Conservation (phyloP, 1,140 invertebrate species). For the Apis laboriosa region DNA sequence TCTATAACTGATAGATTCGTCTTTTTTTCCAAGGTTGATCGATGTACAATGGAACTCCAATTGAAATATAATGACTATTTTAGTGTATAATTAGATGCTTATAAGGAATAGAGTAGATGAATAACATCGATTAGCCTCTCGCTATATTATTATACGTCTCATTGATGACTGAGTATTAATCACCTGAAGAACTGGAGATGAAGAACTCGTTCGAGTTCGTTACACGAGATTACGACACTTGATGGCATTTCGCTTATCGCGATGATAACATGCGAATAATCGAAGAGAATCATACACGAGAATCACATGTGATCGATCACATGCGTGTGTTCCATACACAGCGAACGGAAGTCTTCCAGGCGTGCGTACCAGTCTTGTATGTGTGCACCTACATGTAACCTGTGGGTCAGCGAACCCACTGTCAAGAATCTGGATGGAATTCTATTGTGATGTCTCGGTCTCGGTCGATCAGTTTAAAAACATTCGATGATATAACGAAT, state of each 20-base stretch:
- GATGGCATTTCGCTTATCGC: background rate
- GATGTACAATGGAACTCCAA: background rate
- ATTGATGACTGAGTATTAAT: background rate
- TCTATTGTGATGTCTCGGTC: conserved; percentile 40
- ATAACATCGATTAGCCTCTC: conserved; percentile 5
- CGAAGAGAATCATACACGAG: background rate
- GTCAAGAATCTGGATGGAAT: conserved; percentile 55
- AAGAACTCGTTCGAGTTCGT: background rate
- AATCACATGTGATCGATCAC: conserved; percentile 31
- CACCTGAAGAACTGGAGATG: background rate
- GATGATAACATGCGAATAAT: conserved; percentile 5
- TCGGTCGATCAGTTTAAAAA: background rate
- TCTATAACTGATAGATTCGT: background rate
- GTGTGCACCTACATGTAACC: conserved; percentile 41
- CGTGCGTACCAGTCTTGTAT: conserved; percentile 37
- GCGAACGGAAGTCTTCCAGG: conserved; percentile 61
- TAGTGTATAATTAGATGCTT: background rate
- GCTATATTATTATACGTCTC: background rate
- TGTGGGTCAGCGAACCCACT: conserved; percentile 62
- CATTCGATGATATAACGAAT: background rate
- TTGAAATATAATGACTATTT: background rate
- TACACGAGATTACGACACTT: background rate
- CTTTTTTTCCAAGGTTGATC: background rate
- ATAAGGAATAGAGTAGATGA: background rate
- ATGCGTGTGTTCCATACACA: conserved; percentile 49